Evolutionary conservation across 2,888 invertebrate species (phyloP), one percentile per base, ranked within the genome.

Genomic region (Parochlus steinenii): DNA sequence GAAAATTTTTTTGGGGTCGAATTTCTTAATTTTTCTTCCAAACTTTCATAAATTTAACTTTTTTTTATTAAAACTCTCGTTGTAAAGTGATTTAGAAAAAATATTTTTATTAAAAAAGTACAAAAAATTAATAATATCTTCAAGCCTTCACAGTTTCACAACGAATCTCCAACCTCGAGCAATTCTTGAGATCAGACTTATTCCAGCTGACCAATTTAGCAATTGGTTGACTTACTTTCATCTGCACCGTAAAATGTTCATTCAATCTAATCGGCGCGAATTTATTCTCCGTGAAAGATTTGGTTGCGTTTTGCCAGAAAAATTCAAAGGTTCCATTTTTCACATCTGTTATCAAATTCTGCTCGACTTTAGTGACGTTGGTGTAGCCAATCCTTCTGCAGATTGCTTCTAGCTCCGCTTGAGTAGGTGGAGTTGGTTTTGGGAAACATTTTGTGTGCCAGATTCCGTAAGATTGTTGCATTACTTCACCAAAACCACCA

Each of bases 391-490:
- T 50, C 39, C 65, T 59, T 19, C 56, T 50, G 50, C 81, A 81
- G 41, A 78, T 67, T 10, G 62, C 55, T 45, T 70, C 68, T 3
- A 70, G 51, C 33, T 69, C 62, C 0, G 55, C 50, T 42, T 47
- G 43, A 29, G 62, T 67, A 2, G 70, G 67, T 37, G 65, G 62
- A 6, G 56, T 58, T 27, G 54, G 50, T 31, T 62, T 62, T 10
- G 67, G 52, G 44, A 70, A 76, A 47, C 81, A 81, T 48, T 74
- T 74, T 1, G 74, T 63, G 43, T 74, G 71, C 77, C 80, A 78
- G 6, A 75, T 58, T 10, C 81, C 81, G 41, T 69, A 71, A 1
- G 69, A 64, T 29, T 69, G 66, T 5, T 67, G 59, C 32, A 74
- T 61, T 0, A 81, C 68, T 57, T 77, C 74, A 1, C 78, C 78